Percentiles rank a stretch among this genome's conserved stretches.
Evolutionary conservation across 2,888 invertebrate species (phyloP).

Genomic region (Odiellus spinosus): DNA sequence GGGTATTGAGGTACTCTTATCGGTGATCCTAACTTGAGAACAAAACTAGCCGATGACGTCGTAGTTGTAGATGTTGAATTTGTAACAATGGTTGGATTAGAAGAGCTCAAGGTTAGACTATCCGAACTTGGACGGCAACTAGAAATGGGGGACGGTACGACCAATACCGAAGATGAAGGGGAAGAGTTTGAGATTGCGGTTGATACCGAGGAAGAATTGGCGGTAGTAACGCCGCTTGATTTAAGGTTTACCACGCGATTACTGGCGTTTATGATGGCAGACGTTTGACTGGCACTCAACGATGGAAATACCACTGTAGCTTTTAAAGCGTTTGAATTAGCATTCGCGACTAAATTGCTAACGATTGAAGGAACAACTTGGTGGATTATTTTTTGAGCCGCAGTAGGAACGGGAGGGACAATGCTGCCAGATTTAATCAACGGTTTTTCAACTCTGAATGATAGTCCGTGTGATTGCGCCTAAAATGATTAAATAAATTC

Average conservation of each 20-base stretch:
- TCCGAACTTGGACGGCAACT: constrained; percentile 11
- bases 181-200: constrained; percentile 13
- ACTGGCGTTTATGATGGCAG: too few species aligned
- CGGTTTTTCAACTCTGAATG: too few species aligned
- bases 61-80: constrained; percentile 14
- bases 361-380: constrained; percentile 14
- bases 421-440: too few species aligned
- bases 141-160: constrained; percentile 8
- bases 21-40: constrained; percentile 13
- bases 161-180: constrained; percentile 6
- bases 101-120: constrained; percentile 10
- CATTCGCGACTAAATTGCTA: constrained; percentile 9
- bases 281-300: too few species aligned
- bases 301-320: background rate
- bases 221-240: too few species aligned
- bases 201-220: constrained; percentile 6
- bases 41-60: constrained; percentile 11
- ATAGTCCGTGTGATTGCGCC: too few species aligned
- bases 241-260: too few species aligned
- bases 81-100: too few species aligned
- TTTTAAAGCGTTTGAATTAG: constrained; percentile 13
- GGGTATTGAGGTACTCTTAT: constrained; percentile 18
- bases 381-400: constrained; percentile 3
- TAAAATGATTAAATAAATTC: too few species aligned
- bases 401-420: too few species aligned